phyloP scores from a whole-genome alignment of 2,113 vertebrate genomes.

The Austrofundulus limnaeus region DNA sequence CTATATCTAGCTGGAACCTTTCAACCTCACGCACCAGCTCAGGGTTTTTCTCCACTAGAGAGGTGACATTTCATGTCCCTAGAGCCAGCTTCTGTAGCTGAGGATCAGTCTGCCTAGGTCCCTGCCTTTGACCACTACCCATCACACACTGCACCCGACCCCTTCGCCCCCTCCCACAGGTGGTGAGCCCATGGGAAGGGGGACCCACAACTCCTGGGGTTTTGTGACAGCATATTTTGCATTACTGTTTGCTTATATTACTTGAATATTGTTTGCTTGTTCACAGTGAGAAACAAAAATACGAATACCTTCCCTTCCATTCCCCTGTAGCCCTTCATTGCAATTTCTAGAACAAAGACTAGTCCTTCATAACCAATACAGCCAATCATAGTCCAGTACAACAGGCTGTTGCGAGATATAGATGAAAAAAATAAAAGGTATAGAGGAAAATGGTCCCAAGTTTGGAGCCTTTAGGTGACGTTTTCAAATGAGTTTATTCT shows the following conservation, averaged over 20 bases:
- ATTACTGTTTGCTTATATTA: neutral
- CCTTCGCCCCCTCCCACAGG: too few relatives aligned
- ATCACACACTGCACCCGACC: too few relatives aligned
- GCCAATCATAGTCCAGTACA: constrained; percentile 49
- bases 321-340: constrained; percentile 57
- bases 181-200: too few relatives aligned
- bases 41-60: too few relatives aligned
- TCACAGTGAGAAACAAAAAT: constrained; percentile 54
- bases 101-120: too few relatives aligned
- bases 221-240: neutral
- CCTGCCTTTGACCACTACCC: too few relatives aligned
- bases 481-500: constrained; percentile 35
- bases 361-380: constrained; percentile 13
- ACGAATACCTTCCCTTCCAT: constrained; percentile 29
- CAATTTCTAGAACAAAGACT: constrained; percentile 30
- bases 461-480: constrained; percentile 29
- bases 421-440: constrained; percentile 1
- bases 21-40: too few relatives aligned
- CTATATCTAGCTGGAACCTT: too few relatives aligned
- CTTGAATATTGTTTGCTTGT: constrained; percentile 6
- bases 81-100: too few relatives aligned
- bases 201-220: too few relatives aligned
- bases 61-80: too few relatives aligned
- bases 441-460: neutral
- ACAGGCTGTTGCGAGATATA: constrained; percentile 28